phyloP scores from a whole-genome alignment of 1,140 invertebrate genomes.

The Argopecten irradians region DNA sequence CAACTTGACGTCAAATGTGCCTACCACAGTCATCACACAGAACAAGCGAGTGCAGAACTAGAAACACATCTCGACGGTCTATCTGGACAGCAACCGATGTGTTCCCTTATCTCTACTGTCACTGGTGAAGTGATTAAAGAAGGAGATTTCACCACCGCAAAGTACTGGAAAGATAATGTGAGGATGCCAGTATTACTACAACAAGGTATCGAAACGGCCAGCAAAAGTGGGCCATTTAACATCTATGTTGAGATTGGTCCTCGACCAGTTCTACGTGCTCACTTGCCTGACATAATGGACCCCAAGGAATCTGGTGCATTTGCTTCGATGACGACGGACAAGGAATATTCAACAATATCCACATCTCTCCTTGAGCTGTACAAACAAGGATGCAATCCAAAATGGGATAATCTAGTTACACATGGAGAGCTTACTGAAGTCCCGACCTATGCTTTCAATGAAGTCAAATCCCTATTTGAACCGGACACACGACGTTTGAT shows the following conservation, averaged over 20 bases:
- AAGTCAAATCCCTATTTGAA: slow-evolving; percentile 28
- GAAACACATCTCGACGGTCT: slow-evolving; percentile 26
- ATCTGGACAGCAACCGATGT: not conserved
- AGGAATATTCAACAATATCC: slow-evolving; percentile 32
- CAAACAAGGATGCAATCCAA: slow-evolving; percentile 36
- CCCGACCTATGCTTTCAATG: not conserved
- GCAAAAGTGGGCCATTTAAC: slow-evolving; percentile 37
- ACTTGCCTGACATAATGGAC: slow-evolving; percentile 42
- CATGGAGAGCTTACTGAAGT: not conserved
- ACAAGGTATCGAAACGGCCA: slow-evolving; percentile 49
- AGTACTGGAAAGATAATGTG: slow-evolving; percentile 61
- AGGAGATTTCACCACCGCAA: slow-evolving; percentile 12
- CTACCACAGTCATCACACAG: slow-evolving; percentile 59
- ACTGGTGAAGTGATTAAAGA: slow-evolving; percentile 40
- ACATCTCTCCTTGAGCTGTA: slow-evolving; percentile 44
- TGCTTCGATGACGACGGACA: slow-evolving; percentile 51
- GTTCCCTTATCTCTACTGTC: slow-evolving; percentile 60
- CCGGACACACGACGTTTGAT: slow-evolving; percentile 28
- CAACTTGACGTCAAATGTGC: slow-evolving; percentile 55
- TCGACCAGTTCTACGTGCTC: slow-evolving; percentile 53
- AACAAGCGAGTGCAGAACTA: slow-evolving; percentile 45
- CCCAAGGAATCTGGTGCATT: slow-evolving; percentile 35
- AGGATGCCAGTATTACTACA: slow-evolving; percentile 53
- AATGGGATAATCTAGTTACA: slow-evolving; percentile 46
- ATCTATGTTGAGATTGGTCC: slow-evolving; percentile 65